phyloP scores from a whole-genome alignment of 2,888 invertebrate species.

The Rhyacophila evoluta region DNA sequence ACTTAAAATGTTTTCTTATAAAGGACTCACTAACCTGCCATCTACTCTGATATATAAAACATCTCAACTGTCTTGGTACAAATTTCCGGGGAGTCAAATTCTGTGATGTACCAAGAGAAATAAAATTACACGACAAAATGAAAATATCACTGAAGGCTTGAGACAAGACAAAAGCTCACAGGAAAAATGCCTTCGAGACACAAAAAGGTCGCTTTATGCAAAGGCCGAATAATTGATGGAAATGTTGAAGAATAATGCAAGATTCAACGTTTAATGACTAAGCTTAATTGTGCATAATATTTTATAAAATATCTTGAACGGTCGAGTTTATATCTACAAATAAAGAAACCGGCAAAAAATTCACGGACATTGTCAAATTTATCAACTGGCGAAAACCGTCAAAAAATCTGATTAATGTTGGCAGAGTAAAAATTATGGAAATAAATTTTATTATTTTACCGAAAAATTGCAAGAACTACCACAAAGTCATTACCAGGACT shows the following conservation, averaged over 20 bases:
- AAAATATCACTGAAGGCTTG: background rate
- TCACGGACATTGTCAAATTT: background rate
- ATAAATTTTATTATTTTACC: too few relatives aligned
- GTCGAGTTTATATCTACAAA: background rate
- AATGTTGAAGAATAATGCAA: background rate
- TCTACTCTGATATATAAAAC: too few relatives aligned
- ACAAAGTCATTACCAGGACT: too few relatives aligned
- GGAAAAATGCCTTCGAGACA: conserved; percentile 12
- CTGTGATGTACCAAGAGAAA: background rate
- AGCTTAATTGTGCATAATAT: conserved; percentile 7
- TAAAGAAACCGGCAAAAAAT: background rate
- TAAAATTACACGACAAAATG: background rate
- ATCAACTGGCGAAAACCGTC: background rate
- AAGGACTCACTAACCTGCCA: too few relatives aligned
- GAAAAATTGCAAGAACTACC: too few relatives aligned
- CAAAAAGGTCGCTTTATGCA: conserved; percentile 14
- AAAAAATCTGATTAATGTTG: background rate
- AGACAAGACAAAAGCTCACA: background rate
- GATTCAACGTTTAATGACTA: background rate
- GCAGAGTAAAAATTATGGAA: background rate
- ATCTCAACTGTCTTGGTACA: too few relatives aligned
- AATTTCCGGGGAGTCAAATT: background rate
- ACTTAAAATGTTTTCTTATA: too few relatives aligned
- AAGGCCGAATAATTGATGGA: background rate
- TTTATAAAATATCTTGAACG: background rate